Evolutionary conservation across 1,140 invertebrate genomes (phyloP).

Genomic region (Drosophila pseudoananassae): DNA sequence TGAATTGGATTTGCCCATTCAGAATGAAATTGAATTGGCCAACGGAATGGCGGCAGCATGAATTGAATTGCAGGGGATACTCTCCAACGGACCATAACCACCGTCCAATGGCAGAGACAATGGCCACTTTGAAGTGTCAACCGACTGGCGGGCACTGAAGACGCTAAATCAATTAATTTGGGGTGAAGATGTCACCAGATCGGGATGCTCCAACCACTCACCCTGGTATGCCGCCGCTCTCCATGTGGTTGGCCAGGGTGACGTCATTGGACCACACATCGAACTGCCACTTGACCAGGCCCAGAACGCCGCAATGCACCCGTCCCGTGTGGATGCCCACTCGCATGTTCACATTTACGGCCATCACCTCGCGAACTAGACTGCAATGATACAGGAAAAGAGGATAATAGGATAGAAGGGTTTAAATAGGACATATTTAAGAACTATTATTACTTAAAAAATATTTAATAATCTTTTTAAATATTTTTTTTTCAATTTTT

Average conservation of each 20-base stretch:
- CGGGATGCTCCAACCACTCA: conserved; percentile 84
- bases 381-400: conserved; percentile 83
- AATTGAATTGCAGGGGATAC: conserved; percentile 33
- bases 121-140: conserved; percentile 32
- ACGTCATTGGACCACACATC: conserved; percentile 98
- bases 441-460: too few species aligned
- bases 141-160: conserved; percentile 17
- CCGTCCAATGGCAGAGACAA: conserved; percentile 15
- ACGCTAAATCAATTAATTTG: conserved; percentile 38
- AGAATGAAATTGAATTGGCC: conserved; percentile 35
- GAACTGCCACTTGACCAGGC: conserved; percentile 92
- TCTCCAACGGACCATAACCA: neutral
- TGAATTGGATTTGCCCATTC: conserved; percentile 18
- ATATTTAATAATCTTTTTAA: too few species aligned
- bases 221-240: conserved; percentile 96
- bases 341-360: conserved; percentile 96
- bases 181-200: conserved; percentile 2
- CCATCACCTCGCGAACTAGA: conserved; percentile 94
- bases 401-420: neutral
- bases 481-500: neutral
- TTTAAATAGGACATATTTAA: neutral
- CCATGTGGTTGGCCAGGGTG: conserved; percentile 97
- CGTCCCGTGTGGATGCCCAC: conserved; percentile 97
- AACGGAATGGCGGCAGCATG: conserved; percentile 3
- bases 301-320: conserved; percentile 97